Percentiles rank a stretch among this genome's conserved stretches.
phyloP scores from a whole-genome alignment of 2,113 vertebrate species.

The Riparia riparia region DNA sequence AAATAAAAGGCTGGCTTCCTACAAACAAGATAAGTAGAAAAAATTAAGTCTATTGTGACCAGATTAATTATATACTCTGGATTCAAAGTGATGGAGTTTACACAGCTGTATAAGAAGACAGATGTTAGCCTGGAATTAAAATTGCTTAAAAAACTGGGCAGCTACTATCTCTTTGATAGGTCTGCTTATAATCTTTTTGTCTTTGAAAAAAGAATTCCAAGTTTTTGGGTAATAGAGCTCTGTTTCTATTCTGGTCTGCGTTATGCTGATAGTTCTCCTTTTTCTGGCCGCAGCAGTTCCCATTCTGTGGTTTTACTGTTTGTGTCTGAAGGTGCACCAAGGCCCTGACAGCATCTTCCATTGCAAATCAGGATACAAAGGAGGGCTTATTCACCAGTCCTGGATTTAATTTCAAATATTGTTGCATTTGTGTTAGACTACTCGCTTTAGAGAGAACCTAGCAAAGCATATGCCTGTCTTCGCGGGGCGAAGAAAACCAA shows the following conservation, averaged over 20 bases:
- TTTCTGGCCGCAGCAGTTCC: not conserved
- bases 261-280: not conserved
- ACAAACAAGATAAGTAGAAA: not conserved
- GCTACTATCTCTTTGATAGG: not conserved
- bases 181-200: not conserved
- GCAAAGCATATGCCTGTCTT: rapidly evolving
- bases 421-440: not conserved
- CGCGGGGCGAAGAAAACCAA: rapidly evolving
- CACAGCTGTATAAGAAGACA: not conserved
- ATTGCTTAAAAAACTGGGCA: not conserved
- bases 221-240: not conserved
- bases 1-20: not conserved
- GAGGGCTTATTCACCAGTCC: not conserved
- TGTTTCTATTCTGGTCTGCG: not conserved
- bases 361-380: not conserved
- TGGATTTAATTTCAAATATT: not conserved
- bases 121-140: not conserved
- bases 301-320: not conserved
- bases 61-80: not conserved
- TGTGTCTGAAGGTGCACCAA: not conserved
- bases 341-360: not conserved
- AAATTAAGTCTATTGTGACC: not conserved
- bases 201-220: not conserved
- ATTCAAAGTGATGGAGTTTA: not conserved
- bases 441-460: not conserved